phyloP scores from a whole-genome alignment of 2,113 vertebrate genomes.

The Gymnorhina tibicen region DNA sequence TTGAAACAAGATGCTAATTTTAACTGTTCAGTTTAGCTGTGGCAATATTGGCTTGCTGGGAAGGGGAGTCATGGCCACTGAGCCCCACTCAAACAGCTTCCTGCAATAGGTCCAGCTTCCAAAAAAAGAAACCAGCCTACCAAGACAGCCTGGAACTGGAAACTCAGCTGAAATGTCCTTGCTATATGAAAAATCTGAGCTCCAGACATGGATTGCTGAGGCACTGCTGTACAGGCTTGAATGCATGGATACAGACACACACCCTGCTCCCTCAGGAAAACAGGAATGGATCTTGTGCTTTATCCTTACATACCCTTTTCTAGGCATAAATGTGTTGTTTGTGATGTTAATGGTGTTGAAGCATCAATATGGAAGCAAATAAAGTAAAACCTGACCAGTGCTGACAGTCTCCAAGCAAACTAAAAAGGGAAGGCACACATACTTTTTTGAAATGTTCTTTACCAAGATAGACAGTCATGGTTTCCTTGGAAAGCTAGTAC shows the following conservation, averaged over 20 bases:
- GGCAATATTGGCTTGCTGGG: not conserved
- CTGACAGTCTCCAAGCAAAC: not conserved
- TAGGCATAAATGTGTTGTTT: not conserved
- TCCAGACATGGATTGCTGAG: not conserved
- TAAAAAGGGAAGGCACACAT: not conserved
- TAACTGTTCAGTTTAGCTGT: not conserved
- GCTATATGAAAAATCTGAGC: rapidly evolving
- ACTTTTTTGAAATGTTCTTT: not conserved
- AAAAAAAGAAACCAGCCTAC: not conserved
- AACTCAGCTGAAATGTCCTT: not conserved
- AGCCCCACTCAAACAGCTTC: not conserved
- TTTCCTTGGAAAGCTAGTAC: not conserved
- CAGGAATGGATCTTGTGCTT: not conserved
- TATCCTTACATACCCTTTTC: not conserved
- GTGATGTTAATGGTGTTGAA: not conserved
- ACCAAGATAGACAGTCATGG: not conserved
- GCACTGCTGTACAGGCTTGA: not conserved
- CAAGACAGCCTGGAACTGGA: not conserved
- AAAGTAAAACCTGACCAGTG: not conserved
- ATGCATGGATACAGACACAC: rapidly evolving
- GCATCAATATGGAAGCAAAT: not conserved
- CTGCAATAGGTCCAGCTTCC: not conserved
- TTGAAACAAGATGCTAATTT: not conserved
- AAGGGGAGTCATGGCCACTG: not conserved
- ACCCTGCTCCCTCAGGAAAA: not conserved